Evolutionary conservation across 2,797 vertebrate species (phyloP).

Genomic region (Acanthornis magna): DNA sequence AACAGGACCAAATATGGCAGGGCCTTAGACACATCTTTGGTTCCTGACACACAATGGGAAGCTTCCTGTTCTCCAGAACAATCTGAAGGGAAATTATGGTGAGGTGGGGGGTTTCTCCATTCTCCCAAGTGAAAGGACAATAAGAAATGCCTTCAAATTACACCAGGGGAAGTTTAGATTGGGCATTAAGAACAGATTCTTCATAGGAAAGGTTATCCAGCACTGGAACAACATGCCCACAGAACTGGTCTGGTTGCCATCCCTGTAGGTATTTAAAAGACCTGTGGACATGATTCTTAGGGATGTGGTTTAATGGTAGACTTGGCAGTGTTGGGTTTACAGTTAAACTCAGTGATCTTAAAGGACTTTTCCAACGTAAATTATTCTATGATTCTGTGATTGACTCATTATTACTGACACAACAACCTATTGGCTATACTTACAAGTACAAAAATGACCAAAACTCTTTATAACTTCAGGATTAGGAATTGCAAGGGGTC

Average conservation of each 20-base stretch:
- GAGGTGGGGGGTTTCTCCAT: too few relatives aligned
- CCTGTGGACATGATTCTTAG: neutral
- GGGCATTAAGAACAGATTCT: neutral
- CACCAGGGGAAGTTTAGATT: neutral
- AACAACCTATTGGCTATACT: neutral
- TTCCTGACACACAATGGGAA: too few relatives aligned
- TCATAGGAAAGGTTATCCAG: fast-evolving
- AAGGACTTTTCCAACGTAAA: neutral
- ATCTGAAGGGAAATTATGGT: neutral
- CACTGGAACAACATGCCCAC: neutral
- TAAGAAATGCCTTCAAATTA: neutral
- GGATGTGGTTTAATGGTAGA: neutral
- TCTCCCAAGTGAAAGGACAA: neutral
- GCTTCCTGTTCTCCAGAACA: neutral
- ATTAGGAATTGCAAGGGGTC: neutral
- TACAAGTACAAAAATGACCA: neutral
- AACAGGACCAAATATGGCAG: too few relatives aligned
- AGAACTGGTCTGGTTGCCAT: neutral
- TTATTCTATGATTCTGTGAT: neutral
- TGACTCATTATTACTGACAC: neutral
- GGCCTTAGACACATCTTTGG: too few relatives aligned
- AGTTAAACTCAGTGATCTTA: neutral
- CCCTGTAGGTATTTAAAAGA: neutral
- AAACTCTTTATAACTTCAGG: neutral
- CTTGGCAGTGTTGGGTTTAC: neutral